Base-by-base conservation (phyloP, 2,888 invertebrate genomes). In the Catonia carolina region DNA sequence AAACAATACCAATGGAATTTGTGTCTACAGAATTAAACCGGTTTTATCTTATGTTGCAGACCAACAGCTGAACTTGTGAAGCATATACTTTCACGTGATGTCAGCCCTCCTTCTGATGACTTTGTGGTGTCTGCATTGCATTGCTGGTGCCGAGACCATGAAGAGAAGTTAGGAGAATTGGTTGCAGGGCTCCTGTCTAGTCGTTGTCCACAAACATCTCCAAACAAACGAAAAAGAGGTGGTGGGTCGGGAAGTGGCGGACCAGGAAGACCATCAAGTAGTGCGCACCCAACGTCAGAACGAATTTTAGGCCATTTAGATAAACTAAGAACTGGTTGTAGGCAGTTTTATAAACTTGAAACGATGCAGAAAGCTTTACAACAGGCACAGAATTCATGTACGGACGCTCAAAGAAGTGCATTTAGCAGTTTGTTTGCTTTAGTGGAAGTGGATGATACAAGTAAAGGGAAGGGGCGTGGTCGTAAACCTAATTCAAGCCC, bases 61-160 rank as follows among this genome's bases (percentile, higher is more conserved):
- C 95, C 95, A 17, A 87, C 88, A 17, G 82, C 86, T 61, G 93
- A 93, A 69, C 79, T 94, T 63, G 76, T 97, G 63, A 82, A 89
- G 67, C 86, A 89, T 65, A 77, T 96, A 66, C 83, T 96, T 67
- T 84, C 85, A 64, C 80, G 89, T 61, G 80, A 84, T 66, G 78
- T 83, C 7, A 84, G 84, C 68, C 81, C 80, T 50, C 76, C 78
- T 39, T 83, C 86, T 58, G 96, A 96, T 73, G 82, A 85, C 61
- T 94, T 97, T 75, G 89, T 95, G 12, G 88, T 92, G 42, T 91
- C 96, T 2, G 84, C 92, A 36, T 76, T 98, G 63, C 88, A 93
- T 68, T 90, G 89, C 74, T 98, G 94, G 97, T 94, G 91, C 73
- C 87, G 91, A 68, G 89, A 92, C 67, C 85, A 86, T 69, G 91